Evolutionary conservation across 2,888 invertebrate genomes (phyloP).

Genomic region (Cheilosia vernalis): DNA sequence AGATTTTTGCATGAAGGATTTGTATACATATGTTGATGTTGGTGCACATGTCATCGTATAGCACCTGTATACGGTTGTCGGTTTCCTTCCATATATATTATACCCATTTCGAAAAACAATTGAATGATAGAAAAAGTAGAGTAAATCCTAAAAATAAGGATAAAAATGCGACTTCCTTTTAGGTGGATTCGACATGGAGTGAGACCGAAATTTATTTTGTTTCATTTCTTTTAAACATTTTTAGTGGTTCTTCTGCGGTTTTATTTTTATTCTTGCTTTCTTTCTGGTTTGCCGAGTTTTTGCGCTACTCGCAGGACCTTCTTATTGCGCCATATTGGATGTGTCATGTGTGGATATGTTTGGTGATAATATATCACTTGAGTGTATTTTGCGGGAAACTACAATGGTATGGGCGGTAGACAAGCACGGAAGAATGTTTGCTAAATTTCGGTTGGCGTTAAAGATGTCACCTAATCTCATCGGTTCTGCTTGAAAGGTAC

Average conservation of each 20-base stretch:
- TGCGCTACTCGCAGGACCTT: conserved; percentile 34
- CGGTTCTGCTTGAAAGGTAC: conserved; percentile 72
- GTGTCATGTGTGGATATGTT: conserved; percentile 49
- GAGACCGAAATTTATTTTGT: conserved; percentile 50
- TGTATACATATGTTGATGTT: conserved; percentile 33
- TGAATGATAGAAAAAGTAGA: conserved; percentile 35
- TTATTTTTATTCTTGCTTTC: conserved; percentile 5
- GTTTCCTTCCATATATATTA: conserved; percentile 20
- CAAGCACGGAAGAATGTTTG: conserved; percentile 39
- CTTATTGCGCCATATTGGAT: conserved; percentile 44
- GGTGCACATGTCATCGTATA: conserved; percentile 19
- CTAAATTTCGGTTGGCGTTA: conserved; percentile 59
- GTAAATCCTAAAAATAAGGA: conserved; percentile 64
- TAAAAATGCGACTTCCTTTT: conserved; percentile 69
- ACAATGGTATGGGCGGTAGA: conserved; percentile 21
- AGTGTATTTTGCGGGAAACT: conserved; percentile 49
- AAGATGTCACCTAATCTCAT: conserved; percentile 74
- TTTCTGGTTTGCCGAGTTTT: conserved; percentile 16
- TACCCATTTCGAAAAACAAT: conserved; percentile 61
- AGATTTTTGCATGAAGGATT: conserved; percentile 59
- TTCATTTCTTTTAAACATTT: conserved; percentile 60
- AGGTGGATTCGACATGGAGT: neutral
- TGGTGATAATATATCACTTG: conserved; percentile 67
- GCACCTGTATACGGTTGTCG: conserved; percentile 31
- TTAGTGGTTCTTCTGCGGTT: neutral